Base-by-base conservation (phyloP, 2,797 vertebrate genomes). In the Leucoraja ocellata region DNA sequence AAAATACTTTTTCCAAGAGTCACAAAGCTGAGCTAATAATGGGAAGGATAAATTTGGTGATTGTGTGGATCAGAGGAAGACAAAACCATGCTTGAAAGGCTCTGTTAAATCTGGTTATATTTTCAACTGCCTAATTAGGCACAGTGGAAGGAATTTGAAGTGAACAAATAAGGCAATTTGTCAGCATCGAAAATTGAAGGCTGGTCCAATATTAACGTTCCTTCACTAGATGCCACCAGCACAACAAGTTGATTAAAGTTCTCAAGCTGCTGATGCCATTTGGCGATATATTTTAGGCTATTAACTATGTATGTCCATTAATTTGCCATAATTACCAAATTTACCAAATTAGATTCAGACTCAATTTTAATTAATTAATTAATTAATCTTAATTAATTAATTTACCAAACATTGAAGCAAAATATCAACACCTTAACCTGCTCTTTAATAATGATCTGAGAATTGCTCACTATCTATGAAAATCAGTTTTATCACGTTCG, bases 171-270 rank as follows among this genome's bases (percentile, higher is more conserved):
- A 46, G 71, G 73, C 13, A 21, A 46, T 39, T 39, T 92, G 71
- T 76, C 71, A 76, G 68, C 90, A 74, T 46, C 46, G 76, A 74
- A 92, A 92, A 91, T 74, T 54, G 23, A 92, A 92, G 71, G 71
- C 36, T 54, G 6, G 3, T 58, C 90, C 90, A 92, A 11, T 92
- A 76, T 92, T 74, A 71, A 92, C 54, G 23, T 46, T 74, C 36
- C 73, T 46, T 92, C 71, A 92, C 39, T 58, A 7, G 71, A 54
- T 92, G 90, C 54, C 25, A 92, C 71, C 46, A 74, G 39, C 90
- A 92, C 90, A 91, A 10, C 74, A 63, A 92, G 23, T 74, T 36
- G 2, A 5, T 8, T 76, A 8, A 54, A 74, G 65, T 23, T 71
- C 39, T 16, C 7, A 46, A 28, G 32, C 65, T 71, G 71, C 36